Evolutionary conservation across 2,888 invertebrate species (phyloP).

Genomic region (Eilema griseolum): DNA sequence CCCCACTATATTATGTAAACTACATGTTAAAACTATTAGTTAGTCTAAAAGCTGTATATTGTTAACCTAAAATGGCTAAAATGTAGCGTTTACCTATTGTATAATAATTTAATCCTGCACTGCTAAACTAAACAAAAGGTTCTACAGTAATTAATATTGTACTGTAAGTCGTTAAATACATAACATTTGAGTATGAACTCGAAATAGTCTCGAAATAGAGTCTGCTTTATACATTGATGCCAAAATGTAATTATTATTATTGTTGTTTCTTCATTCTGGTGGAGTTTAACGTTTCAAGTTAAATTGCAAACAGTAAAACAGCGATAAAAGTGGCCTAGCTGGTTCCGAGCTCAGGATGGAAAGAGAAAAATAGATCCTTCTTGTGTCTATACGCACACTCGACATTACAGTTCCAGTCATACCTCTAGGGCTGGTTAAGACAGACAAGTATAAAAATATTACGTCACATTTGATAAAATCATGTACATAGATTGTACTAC

Average conservation of each 20-base stretch:
- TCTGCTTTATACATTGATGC: constrained; percentile 56
- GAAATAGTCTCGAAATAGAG: constrained; percentile 28
- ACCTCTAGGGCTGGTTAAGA: constrained; percentile 35
- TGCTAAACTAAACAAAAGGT: not conserved
- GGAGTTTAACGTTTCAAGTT: constrained; percentile 79
- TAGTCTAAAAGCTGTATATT: not conserved
- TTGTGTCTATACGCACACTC: constrained; percentile 45
- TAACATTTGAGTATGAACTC: not conserved
- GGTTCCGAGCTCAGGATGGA: constrained; percentile 63
- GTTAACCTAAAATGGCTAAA: not conserved
- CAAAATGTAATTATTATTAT: constrained; percentile 67
- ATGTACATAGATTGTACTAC: too few species aligned
- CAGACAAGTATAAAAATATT: not conserved
- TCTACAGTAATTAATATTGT: constrained; percentile 4
- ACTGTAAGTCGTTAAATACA: constrained; percentile 8
- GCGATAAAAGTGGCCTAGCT: constrained; percentile 77
- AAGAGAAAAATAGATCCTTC: constrained; percentile 61
- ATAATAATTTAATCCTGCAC: not conserved
- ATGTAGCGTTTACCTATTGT: not conserved
- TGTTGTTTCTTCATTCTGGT: constrained; percentile 68
- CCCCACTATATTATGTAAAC: not conserved
- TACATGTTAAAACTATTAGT: not conserved
- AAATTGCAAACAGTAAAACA: constrained; percentile 82
- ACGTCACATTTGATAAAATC: not conserved
- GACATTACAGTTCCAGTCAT: constrained; percentile 42